Evolutionary conservation across 2,113 vertebrate species (phyloP), one percentile per base, ranked within the genome.

Genomic region (Balaenoptera acutorostrata): DNA sequence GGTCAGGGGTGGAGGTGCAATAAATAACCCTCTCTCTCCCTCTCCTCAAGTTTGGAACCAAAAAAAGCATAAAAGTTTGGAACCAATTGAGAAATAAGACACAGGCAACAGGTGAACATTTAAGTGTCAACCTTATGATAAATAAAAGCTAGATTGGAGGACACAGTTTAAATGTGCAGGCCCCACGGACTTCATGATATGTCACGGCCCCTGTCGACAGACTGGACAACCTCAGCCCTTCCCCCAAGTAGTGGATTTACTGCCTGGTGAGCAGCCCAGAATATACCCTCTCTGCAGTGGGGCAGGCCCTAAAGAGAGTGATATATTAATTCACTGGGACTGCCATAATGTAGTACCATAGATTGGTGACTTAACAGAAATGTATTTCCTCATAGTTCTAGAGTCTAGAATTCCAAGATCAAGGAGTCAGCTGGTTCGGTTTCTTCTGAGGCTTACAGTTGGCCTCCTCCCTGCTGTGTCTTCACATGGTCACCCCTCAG

Each of bases 31-130:
- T 46, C 15, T 64, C 8, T 66, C 44, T 88, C 52, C 49, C 25
- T 64, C 17, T 85, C 36, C 29, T 87, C n/a, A 63, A 72, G 9
- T 72, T 72, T 61, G 63, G 80, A 93, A 96, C 12, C 31, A 55
- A 69, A 77, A 31, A 77, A 18, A 52, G 6, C 52, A 52, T 52
- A 52, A 18, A 77, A 52, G 74, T 52, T 52, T 21, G 74, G 46
- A 90, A 93, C 14, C 41, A 41, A 64, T 6, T 93, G 41, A 71
- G 39, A 92, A 92, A 59, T 83, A 87, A 95, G 72, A 78, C 52
- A 44, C 4, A 77, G 39, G 41, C 88, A 88, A 63, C 6, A 69
- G 49, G 23, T 41, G 10, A 80, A 92, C 41, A 57, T 55, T 39
- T 64, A 36, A n/a, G 74, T 63, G n/a, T 81, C 57, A 84, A n/a